phyloP scores from a whole-genome alignment of 2,113 vertebrate species.

The Pteropus alecto region DNA sequence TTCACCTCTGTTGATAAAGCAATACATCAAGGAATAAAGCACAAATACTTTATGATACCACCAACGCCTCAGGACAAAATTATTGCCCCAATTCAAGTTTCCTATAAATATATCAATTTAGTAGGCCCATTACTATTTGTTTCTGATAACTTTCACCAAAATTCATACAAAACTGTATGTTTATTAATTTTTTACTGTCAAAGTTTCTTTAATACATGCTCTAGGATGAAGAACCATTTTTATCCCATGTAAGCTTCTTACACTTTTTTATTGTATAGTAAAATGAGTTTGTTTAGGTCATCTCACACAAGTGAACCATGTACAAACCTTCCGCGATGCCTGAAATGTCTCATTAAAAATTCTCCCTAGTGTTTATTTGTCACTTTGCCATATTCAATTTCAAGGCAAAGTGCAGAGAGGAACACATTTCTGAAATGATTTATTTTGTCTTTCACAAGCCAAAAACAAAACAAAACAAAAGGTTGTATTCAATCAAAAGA shows the following conservation, averaged over 20 bases:
- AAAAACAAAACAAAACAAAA: neutral
- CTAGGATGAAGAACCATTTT: neutral
- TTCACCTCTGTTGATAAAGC: constrained; percentile 27
- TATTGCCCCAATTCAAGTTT: neutral
- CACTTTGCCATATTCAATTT: neutral
- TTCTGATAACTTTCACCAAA: constrained; percentile 38
- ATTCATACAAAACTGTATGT: neutral
- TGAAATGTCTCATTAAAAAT: constrained; percentile 8
- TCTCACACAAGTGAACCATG: neutral
- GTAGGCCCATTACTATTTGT: neutral
- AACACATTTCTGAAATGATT: constrained; percentile 38
- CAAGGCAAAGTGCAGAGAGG: neutral
- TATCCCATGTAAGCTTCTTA: neutral
- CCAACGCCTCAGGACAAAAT: neutral
- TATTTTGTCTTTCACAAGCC: constrained; percentile 22
- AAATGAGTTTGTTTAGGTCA: neutral
- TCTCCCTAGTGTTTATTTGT: neutral
- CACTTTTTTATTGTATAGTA: neutral
- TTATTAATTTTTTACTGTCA: constrained; percentile 4
- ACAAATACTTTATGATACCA: neutral
- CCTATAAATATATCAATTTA: neutral
- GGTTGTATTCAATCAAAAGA: constrained; percentile 4
- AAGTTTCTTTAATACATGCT: constrained; percentile 20
- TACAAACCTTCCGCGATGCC: neutral
- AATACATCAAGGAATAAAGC: constrained; percentile 37